These are phyloP conservation scores for Garrulus glandarius DNA, from an alignment of 2,797 vertebrate species.

Conservation along the genomic window DNA sequence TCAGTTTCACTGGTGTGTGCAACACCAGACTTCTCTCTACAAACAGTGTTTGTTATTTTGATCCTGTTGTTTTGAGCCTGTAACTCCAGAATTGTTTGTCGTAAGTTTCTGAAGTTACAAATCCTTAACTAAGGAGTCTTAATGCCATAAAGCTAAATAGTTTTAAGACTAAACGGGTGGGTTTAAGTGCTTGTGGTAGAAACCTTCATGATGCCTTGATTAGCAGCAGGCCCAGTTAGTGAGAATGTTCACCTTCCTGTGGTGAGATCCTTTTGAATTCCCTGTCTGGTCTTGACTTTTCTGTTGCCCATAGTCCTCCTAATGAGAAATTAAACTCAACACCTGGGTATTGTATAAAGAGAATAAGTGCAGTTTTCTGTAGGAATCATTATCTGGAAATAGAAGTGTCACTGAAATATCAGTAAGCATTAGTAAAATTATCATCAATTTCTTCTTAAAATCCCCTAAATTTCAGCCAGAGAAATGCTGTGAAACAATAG, in stretches of 20 bases:
- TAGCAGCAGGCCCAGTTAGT: not conserved
- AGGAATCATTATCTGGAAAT: not conserved
- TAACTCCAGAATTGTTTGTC: not conserved
- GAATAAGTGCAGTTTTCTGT: not conserved
- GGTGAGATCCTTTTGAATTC: not conserved
- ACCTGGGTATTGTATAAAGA: not conserved
- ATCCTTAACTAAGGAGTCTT: not conserved
- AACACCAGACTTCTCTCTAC: not conserved
- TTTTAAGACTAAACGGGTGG: not conserved
- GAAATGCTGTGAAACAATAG: not conserved
- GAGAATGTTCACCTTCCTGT: not conserved
- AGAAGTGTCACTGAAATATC: not conserved
- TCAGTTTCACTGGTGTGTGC: not conserved
- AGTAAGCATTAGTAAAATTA: not conserved
- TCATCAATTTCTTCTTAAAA: not conserved
- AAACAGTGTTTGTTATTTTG: not conserved
- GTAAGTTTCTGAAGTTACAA: not conserved
- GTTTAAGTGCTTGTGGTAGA: not conserved
- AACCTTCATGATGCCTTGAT: not conserved
- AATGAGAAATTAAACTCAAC: not conserved
- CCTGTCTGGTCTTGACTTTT: not conserved
- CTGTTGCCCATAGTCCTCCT: not conserved
- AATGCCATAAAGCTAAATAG: not conserved
- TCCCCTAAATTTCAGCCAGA: not conserved
- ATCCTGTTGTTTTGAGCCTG: not conserved